phyloP scores from a whole-genome alignment of 2,797 vertebrate species.

The Chloroceryle inda region DNA sequence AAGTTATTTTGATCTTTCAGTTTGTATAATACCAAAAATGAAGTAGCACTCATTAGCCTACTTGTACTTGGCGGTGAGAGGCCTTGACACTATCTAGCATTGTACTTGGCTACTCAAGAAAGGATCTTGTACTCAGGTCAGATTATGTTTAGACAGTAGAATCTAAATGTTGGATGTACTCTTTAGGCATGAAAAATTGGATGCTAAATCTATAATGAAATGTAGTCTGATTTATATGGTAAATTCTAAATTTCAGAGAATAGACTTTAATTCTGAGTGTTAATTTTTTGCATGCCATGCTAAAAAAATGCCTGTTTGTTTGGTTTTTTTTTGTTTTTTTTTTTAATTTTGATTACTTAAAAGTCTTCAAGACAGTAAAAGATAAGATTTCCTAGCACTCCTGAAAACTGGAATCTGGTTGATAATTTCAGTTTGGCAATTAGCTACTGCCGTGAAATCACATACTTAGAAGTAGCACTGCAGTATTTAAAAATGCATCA shows the following conservation, averaged over 20 bases:
- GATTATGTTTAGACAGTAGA: not conserved
- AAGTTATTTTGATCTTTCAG: not conserved
- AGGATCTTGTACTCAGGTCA: not conserved
- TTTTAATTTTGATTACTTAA: not conserved
- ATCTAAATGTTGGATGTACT: not conserved
- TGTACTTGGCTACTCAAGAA: not conserved
- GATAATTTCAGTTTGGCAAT: not conserved
- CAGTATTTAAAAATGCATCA: not conserved
- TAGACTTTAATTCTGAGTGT: not conserved
- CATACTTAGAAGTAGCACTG: not conserved
- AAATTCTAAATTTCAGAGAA: not conserved
- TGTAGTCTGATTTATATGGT: not conserved
- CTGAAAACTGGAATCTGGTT: not conserved
- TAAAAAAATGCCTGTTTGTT: not conserved
- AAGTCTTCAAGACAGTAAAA: not conserved
- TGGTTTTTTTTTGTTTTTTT: not conserved
- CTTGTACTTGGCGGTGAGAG: not conserved
- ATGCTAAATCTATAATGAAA: not conserved
- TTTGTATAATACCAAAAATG: not conserved
- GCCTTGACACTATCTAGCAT: not conserved
- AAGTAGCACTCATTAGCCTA: not conserved
- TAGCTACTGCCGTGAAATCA: not conserved
- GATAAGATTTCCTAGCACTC: not conserved
- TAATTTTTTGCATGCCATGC: not conserved
- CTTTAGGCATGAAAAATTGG: not conserved